Evolutionary conservation across 2,113 vertebrate genomes (phyloP).

Genomic region (Antechinus flavipes): DNA sequence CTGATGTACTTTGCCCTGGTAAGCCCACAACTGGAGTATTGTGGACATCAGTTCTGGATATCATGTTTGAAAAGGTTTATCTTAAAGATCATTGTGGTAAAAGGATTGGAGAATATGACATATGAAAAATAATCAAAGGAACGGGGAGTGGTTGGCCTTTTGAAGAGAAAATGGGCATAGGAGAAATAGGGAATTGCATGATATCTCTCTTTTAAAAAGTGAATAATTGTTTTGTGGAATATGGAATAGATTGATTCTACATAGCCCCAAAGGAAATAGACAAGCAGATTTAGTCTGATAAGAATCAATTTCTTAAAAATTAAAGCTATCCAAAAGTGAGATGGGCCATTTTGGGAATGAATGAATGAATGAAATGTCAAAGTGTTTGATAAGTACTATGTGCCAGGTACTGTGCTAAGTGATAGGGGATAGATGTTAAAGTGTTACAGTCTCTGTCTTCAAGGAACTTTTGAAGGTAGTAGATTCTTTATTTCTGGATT

Average conservation of each 20-base stretch:
- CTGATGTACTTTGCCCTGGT: background rate
- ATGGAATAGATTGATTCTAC: background rate
- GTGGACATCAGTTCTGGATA: background rate
- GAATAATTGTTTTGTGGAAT: background rate
- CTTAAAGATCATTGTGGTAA: background rate
- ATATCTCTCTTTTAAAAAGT: background rate
- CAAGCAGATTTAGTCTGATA: background rate
- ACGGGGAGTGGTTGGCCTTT: background rate
- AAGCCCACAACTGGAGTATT: background rate
- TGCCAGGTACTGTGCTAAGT: background rate
- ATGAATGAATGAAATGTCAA: background rate
- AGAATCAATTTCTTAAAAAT: background rate
- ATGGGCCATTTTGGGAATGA: background rate
- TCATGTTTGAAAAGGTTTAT: background rate
- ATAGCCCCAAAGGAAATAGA: background rate
- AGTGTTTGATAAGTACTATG: background rate
- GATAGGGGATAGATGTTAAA: background rate
- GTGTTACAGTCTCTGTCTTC: background rate
- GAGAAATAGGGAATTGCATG: background rate
- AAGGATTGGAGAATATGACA: background rate
- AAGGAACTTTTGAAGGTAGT: background rate
- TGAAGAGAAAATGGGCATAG: background rate
- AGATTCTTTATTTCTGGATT: background rate
- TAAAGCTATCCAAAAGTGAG: background rate
- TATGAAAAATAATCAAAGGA: background rate